Conservation (phyloP, 2,797 vertebrate genomes). For the Smutsia temminckii region DNA sequence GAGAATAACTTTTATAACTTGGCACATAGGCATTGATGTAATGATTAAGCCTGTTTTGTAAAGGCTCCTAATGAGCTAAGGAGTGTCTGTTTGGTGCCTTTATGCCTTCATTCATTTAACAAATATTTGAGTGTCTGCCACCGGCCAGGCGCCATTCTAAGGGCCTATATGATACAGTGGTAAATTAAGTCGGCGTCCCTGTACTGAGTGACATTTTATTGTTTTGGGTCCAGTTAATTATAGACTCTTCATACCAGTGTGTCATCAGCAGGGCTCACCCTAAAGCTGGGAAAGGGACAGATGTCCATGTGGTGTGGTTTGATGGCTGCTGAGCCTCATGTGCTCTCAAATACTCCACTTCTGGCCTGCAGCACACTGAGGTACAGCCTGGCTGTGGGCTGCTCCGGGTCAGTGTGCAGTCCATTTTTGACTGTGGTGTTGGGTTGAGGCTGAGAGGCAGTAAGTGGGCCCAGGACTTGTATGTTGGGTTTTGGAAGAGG, state of each 20-base stretch:
- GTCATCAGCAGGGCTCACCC: constrained; percentile 60
- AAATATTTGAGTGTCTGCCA: neutral
- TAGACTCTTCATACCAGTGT: constrained; percentile 45
- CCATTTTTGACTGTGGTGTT: neutral
- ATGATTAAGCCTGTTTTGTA: neutral
- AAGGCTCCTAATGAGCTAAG: neutral
- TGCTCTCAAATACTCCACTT: neutral
- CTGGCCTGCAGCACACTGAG: neutral
- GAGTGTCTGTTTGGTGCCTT: neutral
- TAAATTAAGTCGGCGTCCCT: constrained; percentile 16
- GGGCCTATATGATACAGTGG: neutral
- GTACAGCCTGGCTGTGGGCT: neutral
- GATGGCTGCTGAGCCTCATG: constrained; percentile 5
- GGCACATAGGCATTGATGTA: neutral
- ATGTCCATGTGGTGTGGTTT: constrained; percentile 44
- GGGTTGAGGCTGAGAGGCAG: neutral
- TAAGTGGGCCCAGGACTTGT: neutral
- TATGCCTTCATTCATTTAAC: constrained; percentile 29
- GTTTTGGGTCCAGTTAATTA: constrained; percentile 76
- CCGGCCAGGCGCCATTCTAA: neutral
- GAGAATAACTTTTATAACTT: constrained; percentile 32
- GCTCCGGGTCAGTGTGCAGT: neutral
- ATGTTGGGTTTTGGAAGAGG: neutral
- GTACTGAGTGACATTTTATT: constrained; percentile 43
- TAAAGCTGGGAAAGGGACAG: constrained; percentile 52